A percentile compares a stretch with the other conserved stretches of the same genome.
phyloP scores from a whole-genome alignment of 2,113 vertebrate species.

The Nymphicus hollandicus region DNA sequence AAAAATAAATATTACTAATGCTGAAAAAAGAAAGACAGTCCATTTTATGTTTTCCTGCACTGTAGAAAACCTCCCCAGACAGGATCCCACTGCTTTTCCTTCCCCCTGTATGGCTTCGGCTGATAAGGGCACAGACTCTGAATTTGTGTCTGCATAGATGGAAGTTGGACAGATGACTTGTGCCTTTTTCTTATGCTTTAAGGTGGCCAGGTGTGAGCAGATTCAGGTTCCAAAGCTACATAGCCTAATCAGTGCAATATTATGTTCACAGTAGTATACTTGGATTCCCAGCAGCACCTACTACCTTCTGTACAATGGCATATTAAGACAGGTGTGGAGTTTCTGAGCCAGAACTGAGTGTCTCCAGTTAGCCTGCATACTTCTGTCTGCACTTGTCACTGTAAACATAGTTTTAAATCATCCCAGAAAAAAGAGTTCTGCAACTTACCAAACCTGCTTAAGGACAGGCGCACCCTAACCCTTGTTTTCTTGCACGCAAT shows the following conservation, averaged over 20 bases:
- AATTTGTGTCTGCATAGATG: neutral
- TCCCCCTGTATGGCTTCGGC: neutral
- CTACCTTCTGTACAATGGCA: neutral
- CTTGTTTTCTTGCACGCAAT: neutral
- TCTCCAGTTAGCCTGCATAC: neutral
- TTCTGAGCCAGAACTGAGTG: neutral
- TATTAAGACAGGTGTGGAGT: neutral
- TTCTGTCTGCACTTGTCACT: neutral
- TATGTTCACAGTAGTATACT: neutral
- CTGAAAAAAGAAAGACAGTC: neutral
- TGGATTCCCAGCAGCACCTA: neutral
- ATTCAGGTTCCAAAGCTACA: neutral
- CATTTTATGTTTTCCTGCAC: neutral
- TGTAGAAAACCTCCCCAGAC: neutral
- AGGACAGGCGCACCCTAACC: neutral
- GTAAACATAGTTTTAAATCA: neutral
- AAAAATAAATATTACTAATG: neutral
- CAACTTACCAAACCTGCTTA: neutral
- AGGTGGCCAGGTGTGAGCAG: accelerated
- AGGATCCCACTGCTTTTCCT: neutral
- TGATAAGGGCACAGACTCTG: neutral
- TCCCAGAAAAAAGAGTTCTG: neutral
- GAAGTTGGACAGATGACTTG: neutral
- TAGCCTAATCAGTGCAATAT: neutral
- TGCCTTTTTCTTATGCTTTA: neutral